Base-by-base conservation (phyloP, 2,888 invertebrate species). In the Elgonia sp. region DNA sequence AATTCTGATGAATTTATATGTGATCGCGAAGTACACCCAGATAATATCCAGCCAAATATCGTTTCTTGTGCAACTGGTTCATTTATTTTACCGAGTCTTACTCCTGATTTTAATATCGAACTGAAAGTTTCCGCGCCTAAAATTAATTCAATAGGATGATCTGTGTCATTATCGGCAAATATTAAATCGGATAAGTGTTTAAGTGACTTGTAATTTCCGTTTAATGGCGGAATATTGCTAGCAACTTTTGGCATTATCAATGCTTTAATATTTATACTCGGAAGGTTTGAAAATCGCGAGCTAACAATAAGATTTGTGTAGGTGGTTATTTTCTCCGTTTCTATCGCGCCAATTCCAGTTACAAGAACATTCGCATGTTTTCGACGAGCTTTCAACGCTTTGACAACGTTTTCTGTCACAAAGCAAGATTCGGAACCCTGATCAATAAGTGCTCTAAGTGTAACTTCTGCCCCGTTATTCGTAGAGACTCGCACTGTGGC, bases 41-140 rank as follows among this genome's bases (percentile, higher is more conserved):
- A 60, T 60, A 60, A 6, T 7, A 60, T 21, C 60, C 60, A 60
- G 0, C 60, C 60, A 12, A 60, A 60, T 10, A 21, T 21, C 1
- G 60, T 60, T 60, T 60, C 60, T 29, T 60, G 60, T 7, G 60
- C 60, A 1, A 60, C 60, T 9, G 60, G 60, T 21, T 60, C 21
- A 8, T 60, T n/a, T 21, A 1, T 21, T 21, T 21, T 14, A 1
- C 60, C 60, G 8, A 60, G 8, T 55, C 55, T 12, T 20, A 55
- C 55, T n/a, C 55, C 55, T 9, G n/a, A 55, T 55, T 20, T n/a
- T n/a, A 55, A 20, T 16, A 55, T 55, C 9, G 55, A 55, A 20
- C 55, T 55, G 20, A 55, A 55, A 8, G 12, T 20, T 55, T 55
- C 55, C 20, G 55, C n/a, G 20, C 55, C 55, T 20, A 55, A 14